A percentile compares a stretch with the other conserved stretches of the same genome.
phyloP scores from a whole-genome alignment of 2,797 vertebrate species.

The Pangasius djambal region DNA sequence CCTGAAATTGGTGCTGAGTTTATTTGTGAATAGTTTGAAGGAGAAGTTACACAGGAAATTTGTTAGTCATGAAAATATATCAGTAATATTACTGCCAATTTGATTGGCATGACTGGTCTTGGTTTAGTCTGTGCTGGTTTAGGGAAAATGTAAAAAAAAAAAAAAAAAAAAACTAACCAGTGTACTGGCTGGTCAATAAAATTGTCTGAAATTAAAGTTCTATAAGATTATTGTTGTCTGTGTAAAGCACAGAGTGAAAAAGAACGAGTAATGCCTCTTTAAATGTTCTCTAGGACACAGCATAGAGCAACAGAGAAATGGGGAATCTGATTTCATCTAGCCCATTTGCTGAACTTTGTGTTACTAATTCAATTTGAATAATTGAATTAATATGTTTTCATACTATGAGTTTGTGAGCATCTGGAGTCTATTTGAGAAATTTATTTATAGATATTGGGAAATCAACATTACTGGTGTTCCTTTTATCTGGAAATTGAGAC shows the following conservation, averaged over 20 bases:
- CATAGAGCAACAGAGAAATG: neutral
- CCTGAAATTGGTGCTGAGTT: neutral
- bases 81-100: neutral
- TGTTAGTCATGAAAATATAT: neutral
- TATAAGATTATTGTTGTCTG: slow-evolving; percentile 1
- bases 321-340: neutral
- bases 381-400: neutral
- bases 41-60: neutral
- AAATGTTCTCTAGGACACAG: neutral
- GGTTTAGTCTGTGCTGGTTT: neutral
- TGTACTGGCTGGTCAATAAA: neutral
- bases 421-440: neutral
- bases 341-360: neutral
- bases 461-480: neutral
- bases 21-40: neutral
- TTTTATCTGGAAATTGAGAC: neutral
- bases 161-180: neutral
- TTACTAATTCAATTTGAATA: neutral
- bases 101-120: neutral
- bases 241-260: neutral
- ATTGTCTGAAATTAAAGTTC: neutral
- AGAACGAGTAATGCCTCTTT: neutral
- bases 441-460: neutral
- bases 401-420: neutral
- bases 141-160: neutral